Conservation (phyloP, 1,140 invertebrate species). For the Calephelis virginiensis region DNA sequence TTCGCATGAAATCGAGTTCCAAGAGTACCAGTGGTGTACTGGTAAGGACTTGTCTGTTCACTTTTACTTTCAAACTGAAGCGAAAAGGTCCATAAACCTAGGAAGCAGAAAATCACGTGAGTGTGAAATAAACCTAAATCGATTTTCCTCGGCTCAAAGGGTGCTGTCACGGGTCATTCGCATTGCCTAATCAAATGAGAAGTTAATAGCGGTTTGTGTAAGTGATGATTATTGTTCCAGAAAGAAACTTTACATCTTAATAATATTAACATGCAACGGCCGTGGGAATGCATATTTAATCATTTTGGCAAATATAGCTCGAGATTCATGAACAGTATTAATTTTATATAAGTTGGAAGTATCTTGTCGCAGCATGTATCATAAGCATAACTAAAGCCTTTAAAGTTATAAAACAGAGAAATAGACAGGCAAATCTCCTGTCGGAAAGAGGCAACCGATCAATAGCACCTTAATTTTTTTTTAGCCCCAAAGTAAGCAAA, state of each 20-base stretch:
- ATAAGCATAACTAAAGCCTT: no score
- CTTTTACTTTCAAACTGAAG: background rate
- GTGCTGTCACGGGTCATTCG: conserved; percentile 6
- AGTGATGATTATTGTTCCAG: conserved; percentile 12
- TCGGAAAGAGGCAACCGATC: no score
- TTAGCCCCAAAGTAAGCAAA: no score
- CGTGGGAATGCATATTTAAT: conserved; percentile 1
- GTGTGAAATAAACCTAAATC: background rate
- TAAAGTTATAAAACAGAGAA: no score
- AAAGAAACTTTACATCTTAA: conserved; percentile 10
- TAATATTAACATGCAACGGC: conserved; percentile 7
- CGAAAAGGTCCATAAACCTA: background rate
- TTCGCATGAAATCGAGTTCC: no score
- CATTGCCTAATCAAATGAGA: conserved; percentile 6
- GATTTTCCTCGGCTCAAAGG: conserved; percentile 7
- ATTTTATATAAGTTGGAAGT: no score
- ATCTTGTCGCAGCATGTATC: no score
- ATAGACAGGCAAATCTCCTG: no score
- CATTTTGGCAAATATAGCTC: background rate
- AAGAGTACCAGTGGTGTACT: no score
- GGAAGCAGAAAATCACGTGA: background rate
- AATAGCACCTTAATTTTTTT: no score
- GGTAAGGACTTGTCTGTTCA: no score
- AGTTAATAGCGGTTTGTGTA: conserved; percentile 12
- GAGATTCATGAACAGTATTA: no score